Conservation (phyloP, 2,113 vertebrate genomes). For the Aythya baeri region DNA sequence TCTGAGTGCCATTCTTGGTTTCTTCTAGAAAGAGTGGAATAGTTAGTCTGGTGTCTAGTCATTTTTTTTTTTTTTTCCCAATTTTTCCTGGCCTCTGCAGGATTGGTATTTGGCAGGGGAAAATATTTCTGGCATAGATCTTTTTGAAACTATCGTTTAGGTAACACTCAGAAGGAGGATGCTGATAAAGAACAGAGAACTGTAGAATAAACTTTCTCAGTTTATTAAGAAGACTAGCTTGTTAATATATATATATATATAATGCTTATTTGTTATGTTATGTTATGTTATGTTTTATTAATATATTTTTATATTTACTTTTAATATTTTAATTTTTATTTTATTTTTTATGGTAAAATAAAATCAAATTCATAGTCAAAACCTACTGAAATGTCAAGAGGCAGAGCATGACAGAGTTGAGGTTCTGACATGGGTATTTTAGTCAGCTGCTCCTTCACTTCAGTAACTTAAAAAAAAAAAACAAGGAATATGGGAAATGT, state of each 20-base stretch:
- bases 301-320: too few species aligned
- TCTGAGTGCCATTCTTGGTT: not conserved
- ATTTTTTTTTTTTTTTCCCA: not conserved
- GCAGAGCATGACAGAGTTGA: not conserved
- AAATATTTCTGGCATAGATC: not conserved
- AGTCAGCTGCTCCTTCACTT: not conserved
- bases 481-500: not conserved
- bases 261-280: too few species aligned
- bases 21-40: not conserved
- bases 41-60: not conserved
- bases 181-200: rapidly evolving
- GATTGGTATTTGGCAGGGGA: not conserved
- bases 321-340: too few species aligned
- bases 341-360: not conserved
- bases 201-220: not conserved
- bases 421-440: not conserved
- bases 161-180: not conserved
- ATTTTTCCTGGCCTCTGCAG: not conserved
- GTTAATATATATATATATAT: not conserved
- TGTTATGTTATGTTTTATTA: too few species aligned
- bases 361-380: not conserved
- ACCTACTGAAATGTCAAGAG: not conserved
- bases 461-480: rapidly evolving
- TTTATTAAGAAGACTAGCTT: not conserved
- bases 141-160: not conserved